Evolutionary conservation across 2,888 invertebrate genomes (phyloP).

Genomic region (Halictus quadricinctus): DNA sequence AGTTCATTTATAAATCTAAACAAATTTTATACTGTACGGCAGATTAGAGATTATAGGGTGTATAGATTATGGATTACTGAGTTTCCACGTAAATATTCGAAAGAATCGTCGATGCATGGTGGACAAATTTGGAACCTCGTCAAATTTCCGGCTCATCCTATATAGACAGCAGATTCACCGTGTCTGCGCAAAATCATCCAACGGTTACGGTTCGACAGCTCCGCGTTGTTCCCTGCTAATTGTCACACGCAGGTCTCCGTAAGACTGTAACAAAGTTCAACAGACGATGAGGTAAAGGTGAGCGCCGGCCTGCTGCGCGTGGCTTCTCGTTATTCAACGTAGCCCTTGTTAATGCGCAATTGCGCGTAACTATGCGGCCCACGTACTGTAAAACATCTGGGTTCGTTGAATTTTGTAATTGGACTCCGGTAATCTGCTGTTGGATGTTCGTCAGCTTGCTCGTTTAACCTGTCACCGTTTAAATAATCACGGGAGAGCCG

Average conservation of each 20-base stretch:
- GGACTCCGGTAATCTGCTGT: neutral
- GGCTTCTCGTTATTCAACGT: conserved; percentile 43
- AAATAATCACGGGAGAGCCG: neutral
- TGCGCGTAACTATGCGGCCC: conserved; percentile 47
- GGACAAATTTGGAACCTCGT: neutral
- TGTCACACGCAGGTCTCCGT: conserved; percentile 15
- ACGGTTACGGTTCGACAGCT: neutral
- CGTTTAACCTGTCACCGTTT: neutral
- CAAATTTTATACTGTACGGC: neutral
- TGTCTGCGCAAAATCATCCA: neutral
- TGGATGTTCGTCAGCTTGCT: neutral
- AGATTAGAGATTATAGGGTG: neutral
- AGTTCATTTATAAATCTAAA: neutral
- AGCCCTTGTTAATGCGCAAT: conserved; percentile 52
- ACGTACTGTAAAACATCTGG: conserved; percentile 42
- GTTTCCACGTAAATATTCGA: neutral
- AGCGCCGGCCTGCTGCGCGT: conserved; percentile 35
- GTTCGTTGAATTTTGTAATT: conserved; percentile 47
- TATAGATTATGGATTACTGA: neutral
- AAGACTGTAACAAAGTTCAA: conserved; percentile 51
- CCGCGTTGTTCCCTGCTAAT: conserved; percentile 1
- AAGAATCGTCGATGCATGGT: neutral
- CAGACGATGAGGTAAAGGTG: conserved; percentile 47
- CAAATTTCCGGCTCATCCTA: neutral
- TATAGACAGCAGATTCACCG: neutral